Conservation (phyloP, 2,888 invertebrate species). For the Agrotis puta region DNA sequence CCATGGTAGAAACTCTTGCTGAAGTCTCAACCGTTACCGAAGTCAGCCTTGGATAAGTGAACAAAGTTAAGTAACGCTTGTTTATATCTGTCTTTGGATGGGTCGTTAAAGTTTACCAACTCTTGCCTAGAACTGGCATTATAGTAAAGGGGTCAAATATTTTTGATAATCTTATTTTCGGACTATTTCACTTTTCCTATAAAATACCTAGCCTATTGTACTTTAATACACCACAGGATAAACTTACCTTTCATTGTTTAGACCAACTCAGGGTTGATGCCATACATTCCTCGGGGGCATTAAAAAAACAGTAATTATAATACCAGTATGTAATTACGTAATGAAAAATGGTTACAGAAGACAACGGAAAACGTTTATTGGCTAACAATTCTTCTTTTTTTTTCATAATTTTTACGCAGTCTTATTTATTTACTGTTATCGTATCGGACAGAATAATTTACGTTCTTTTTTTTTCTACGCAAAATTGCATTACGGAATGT, state of each 20-base stretch:
- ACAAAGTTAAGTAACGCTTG: too few species aligned
- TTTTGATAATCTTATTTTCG: too few species aligned
- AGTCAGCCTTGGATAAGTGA: too few species aligned
- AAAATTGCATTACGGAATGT: slow-evolving; percentile 73
- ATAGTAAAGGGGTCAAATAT: too few species aligned
- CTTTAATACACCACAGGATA: too few species aligned
- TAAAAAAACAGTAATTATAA: slow-evolving; percentile 60
- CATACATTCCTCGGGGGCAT: slow-evolving; percentile 16
- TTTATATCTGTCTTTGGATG: too few species aligned
- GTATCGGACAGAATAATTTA: slow-evolving; percentile 69
- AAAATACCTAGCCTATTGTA: too few species aligned
- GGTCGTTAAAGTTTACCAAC: too few species aligned
- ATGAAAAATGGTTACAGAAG: slow-evolving; percentile 66
- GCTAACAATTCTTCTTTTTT: slow-evolving; percentile 58
- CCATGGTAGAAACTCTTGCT: too few species aligned
- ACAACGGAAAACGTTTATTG: slow-evolving; percentile 61
- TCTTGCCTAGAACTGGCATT: too few species aligned
- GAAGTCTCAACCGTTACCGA: too few species aligned
- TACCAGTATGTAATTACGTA: slow-evolving; percentile 71
- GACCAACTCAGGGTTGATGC: background rate
- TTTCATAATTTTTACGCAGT: slow-evolving; percentile 79
- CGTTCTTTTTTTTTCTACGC: slow-evolving; percentile 64
- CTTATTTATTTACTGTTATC: slow-evolving; percentile 76
- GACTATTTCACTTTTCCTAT: too few species aligned
- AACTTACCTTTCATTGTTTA: background rate